Evolutionary conservation across 2,888 invertebrate genomes (phyloP).

Genomic region (Patella depressa): DNA sequence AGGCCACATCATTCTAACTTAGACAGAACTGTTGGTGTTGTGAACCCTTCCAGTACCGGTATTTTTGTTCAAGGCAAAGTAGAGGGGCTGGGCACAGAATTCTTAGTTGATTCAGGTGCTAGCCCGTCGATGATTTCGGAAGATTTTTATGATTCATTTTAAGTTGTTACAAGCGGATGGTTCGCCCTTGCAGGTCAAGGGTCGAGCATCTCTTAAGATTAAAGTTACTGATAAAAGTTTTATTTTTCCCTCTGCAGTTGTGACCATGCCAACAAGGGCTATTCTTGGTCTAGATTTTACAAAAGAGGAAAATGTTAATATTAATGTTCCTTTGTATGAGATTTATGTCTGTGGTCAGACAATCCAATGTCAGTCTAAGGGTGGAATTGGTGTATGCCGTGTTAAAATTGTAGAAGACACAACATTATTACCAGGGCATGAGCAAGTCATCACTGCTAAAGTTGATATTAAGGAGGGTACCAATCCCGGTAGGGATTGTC

Average conservation of each 20-base stretch:
- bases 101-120: not conserved
- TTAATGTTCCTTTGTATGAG: not conserved
- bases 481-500: not conserved
- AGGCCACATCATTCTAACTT: no score
- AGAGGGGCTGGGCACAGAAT: not conserved
- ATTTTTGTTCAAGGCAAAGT: not conserved
- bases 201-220: not conserved
- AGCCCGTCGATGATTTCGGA: not conserved
- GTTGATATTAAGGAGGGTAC: not conserved
- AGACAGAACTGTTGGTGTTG: not conserved
- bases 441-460: not conserved
- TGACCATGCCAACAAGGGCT: not conserved
- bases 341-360: not conserved
- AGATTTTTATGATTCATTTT: not conserved
- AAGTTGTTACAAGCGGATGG: not conserved
- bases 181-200: not conserved
- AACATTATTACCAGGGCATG: not conserved
- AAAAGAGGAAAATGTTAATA: not conserved
- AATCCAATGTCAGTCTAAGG: not conserved
- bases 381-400: conserved; percentile 7
- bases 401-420: not conserved
- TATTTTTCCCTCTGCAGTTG: not conserved
- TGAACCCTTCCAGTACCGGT: not conserved
- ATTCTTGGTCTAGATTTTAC: not conserved
- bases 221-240: not conserved